Conservation (phyloP, 2,113 vertebrate genomes). For the Centrocercus urophasianus region DNA sequence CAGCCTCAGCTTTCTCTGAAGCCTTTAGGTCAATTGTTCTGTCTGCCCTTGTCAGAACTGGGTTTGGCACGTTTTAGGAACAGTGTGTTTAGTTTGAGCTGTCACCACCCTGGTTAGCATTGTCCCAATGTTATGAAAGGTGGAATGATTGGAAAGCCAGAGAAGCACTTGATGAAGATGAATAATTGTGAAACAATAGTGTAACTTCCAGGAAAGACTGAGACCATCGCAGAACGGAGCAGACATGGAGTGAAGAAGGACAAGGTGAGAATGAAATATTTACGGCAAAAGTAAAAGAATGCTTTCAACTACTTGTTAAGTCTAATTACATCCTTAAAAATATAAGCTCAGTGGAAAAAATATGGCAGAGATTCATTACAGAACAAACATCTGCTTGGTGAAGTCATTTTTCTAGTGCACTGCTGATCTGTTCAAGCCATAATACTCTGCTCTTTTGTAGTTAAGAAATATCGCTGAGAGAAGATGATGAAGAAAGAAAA, state of each 20-base stretch:
- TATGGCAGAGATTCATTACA: neutral
- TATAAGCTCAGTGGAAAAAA: neutral
- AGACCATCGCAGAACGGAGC: neutral
- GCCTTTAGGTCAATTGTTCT: neutral
- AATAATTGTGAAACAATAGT: neutral
- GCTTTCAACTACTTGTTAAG: neutral
- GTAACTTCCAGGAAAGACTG: neutral
- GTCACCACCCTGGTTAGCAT: neutral
- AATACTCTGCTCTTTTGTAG: neutral
- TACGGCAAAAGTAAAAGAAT: neutral
- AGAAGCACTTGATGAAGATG: neutral
- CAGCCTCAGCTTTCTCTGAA: neutral
- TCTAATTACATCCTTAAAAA: neutral
- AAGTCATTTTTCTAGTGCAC: neutral
- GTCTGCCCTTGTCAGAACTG: neutral
- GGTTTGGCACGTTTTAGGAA: rapidly evolving
- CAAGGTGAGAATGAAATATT: neutral
- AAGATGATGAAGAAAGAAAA: neutral
- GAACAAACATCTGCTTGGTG: neutral
- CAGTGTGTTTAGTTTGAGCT: rapidly evolving
- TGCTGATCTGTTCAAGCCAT: neutral
- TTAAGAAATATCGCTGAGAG: neutral
- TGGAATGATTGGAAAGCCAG: neutral
- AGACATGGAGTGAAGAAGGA: rapidly evolving
- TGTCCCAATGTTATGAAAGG: neutral